A percentile compares a stretch with the other conserved stretches of the same genome.
Evolutionary conservation across 2,113 vertebrate species (phyloP).

Genomic region (Engystomops pustulosus): DNA sequence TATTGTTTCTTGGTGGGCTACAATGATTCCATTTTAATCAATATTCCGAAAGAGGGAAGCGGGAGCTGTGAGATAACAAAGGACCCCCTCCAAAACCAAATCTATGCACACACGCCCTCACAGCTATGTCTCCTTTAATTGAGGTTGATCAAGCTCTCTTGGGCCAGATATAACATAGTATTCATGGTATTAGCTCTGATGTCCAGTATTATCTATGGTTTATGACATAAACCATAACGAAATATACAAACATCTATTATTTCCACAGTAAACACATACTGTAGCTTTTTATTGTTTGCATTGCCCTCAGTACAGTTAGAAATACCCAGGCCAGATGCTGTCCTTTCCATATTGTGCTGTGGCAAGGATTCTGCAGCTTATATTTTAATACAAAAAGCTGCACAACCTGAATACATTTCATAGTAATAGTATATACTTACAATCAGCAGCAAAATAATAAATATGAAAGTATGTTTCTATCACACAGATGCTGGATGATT

Average conservation of each 20-base stretch:
- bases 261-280: neutral
- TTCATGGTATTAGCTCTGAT: neutral
- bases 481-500: no score
- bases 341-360: neutral
- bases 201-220: neutral
- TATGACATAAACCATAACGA: no score
- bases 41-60: no score
- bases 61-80: no score
- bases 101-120: neutral
- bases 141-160: neutral
- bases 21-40: neutral
- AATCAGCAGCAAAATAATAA: neutral
- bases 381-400: neutral
- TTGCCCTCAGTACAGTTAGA: neutral
- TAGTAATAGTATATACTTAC: neutral
- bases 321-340: neutral
- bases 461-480: no score
- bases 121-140: neutral
- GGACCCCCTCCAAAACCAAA: no score
- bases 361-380: neutral
- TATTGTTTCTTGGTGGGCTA: constrained; percentile 1
- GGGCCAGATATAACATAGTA: no score
- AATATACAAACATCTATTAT: no score
- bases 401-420: neutral
- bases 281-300: neutral